Conservation (phyloP, 2,888 invertebrate genomes). For the Hoplodrina blanda region DNA sequence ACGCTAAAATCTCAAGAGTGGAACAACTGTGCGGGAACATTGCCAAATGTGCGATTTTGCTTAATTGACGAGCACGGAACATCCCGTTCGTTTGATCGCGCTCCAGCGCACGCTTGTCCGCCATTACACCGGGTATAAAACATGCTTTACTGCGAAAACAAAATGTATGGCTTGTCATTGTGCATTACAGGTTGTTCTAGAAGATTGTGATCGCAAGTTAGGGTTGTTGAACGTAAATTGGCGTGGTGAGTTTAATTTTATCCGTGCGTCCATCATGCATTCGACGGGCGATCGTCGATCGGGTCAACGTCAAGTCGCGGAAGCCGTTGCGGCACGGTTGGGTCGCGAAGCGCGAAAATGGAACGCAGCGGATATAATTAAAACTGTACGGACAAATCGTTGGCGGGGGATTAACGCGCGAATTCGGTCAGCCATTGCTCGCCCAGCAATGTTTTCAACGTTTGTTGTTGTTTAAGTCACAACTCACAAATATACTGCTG, state of each 20-base stretch:
- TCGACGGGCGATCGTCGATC: constrained; percentile 79
- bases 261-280: constrained; percentile 69
- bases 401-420: constrained; percentile 82
- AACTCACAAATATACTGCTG: constrained; percentile 48
- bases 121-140: constrained; percentile 76
- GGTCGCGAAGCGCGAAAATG: constrained; percentile 85
- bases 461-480: constrained; percentile 56
- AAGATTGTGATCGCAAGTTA: constrained; percentile 56
- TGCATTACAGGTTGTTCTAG: constrained; percentile 50
- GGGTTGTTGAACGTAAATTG: constrained; percentile 76
- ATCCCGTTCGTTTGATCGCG: constrained; percentile 83
- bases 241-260: constrained; percentile 72
- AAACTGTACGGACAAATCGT: constrained; percentile 85
- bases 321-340: constrained; percentile 79
- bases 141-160: constrained; percentile 66
- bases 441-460: constrained; percentile 55
- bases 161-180: constrained; percentile 64
- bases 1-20: constrained; percentile 73
- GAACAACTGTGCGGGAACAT: constrained; percentile 84
- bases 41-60: constrained; percentile 87
- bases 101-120: constrained; percentile 72
- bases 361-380: constrained; percentile 90
- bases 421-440: constrained; percentile 80
- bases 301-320: constrained; percentile 80
- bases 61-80: constrained; percentile 86